Percentiles rank a stretch among this genome's conserved stretches.
Evolutionary conservation across 2,797 vertebrate species (phyloP).

Genomic region (Mormyrops attenuatus): DNA sequence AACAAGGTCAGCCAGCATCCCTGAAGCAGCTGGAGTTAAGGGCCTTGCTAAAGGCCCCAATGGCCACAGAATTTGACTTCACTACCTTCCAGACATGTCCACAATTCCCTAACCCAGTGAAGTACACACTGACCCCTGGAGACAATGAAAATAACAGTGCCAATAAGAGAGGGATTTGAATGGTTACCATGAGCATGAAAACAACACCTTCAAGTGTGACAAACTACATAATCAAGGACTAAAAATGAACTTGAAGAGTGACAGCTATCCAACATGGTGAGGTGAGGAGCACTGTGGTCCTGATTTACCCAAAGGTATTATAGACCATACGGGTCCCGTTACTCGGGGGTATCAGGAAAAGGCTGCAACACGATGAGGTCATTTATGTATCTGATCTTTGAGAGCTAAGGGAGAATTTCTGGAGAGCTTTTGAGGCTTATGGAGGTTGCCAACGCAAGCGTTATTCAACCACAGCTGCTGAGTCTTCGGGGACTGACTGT

Average conservation of each 20-base stretch:
- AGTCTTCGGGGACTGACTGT: slow-evolving; percentile 1
- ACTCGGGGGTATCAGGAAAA: background rate
- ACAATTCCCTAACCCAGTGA: background rate
- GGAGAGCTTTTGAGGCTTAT: background rate
- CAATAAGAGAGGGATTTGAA: background rate
- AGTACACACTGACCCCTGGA: background rate
- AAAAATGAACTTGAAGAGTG: background rate
- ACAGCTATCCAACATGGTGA: background rate
- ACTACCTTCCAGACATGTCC: background rate
- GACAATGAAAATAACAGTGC: background rate
- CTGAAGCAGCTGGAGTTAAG: background rate
- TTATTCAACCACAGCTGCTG: background rate
- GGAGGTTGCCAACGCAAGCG: background rate
- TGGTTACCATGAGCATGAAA: background rate
- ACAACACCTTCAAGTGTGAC: background rate
- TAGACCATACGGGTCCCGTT: background rate
- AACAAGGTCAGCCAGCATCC: background rate
- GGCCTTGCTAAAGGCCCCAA: background rate
- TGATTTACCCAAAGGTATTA: background rate
- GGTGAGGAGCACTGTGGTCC: background rate
- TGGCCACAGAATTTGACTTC: background rate
- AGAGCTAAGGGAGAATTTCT: background rate
- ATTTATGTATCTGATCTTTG: background rate
- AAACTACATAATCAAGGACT: background rate
- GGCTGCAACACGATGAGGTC: background rate